Conservation (phyloP, 2,113 vertebrate species). For the Scatophagus argus region DNA sequence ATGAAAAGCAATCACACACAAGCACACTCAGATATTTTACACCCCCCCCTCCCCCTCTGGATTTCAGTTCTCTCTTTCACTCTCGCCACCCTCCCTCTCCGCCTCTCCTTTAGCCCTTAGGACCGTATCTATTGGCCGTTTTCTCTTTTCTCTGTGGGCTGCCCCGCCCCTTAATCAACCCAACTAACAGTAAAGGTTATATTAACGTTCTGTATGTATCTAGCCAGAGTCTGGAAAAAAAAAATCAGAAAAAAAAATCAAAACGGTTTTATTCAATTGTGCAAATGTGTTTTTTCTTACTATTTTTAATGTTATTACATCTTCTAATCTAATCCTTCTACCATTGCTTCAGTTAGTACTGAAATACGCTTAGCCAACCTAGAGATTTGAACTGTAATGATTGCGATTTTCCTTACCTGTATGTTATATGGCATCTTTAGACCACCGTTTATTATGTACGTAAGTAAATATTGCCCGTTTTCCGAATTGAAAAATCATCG, state of each 20-base stretch:
- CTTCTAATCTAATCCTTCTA: slow-evolving; percentile 86
- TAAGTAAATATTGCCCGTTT: slow-evolving; percentile 80
- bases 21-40: background rate
- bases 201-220: slow-evolving; percentile 86
- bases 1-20: slow-evolving; percentile 24
- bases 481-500: slow-evolving; percentile 70
- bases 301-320: slow-evolving; percentile 86
- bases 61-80: slow-evolving; percentile 52
- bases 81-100: slow-evolving; percentile 36
- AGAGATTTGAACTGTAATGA: slow-evolving; percentile 87
- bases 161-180: slow-evolving; percentile 80
- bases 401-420: slow-evolving; percentile 85
- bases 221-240: slow-evolving; percentile 83
- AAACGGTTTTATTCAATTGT: slow-evolving; percentile 84
- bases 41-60: slow-evolving; percentile 8
- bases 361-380: slow-evolving; percentile 86
- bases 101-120: slow-evolving; percentile 65
- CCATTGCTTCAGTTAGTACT: slow-evolving; percentile 87
- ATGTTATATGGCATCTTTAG: slow-evolving; percentile 85
- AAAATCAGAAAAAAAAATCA: slow-evolving; percentile 74
- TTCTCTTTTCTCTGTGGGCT: slow-evolving; percentile 76
- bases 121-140: slow-evolving; percentile 74
- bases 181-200: slow-evolving; percentile 86
- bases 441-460: slow-evolving; percentile 82
- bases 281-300: slow-evolving; percentile 84